A percentile compares a stretch with the other conserved stretches of the same genome.
phyloP scores from a whole-genome alignment of 2,888 invertebrate species.

The Agonopterix subpropinquella region DNA sequence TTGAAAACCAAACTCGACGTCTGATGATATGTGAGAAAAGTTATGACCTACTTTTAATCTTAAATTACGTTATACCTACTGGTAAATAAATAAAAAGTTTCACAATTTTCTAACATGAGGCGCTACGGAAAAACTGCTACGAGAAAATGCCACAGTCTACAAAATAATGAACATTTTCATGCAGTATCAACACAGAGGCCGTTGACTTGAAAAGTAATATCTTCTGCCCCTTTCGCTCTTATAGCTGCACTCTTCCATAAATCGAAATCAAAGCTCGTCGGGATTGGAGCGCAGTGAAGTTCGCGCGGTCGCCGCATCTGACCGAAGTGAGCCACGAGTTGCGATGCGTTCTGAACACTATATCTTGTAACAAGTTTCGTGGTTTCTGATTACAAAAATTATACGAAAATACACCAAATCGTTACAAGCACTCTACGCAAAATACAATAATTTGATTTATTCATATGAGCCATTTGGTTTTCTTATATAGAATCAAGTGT shows the following conservation, averaged over 20 bases:
- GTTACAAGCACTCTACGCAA: too few species aligned
- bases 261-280: constrained; percentile 76
- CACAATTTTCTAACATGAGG: constrained; percentile 1
- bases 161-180: constrained; percentile 42
- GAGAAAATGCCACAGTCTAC: constrained; percentile 50
- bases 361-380: too few species aligned
- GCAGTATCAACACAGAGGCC: constrained; percentile 65
- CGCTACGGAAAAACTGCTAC: background rate
- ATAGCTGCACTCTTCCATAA: constrained; percentile 67
- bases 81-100: constrained; percentile 5
- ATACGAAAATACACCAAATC: too few species aligned
- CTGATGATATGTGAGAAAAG: too few species aligned
- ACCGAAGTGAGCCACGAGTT: constrained; percentile 46
- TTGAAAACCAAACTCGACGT: too few species aligned
- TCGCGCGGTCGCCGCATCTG: constrained; percentile 29
- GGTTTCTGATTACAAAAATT: too few species aligned
- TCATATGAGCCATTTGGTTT: too few species aligned
- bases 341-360: constrained; percentile 35
- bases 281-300: constrained; percentile 61
- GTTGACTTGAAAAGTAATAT: constrained; percentile 65
- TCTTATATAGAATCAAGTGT: too few species aligned
- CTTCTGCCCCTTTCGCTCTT: constrained; percentile 45
- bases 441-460: too few species aligned
- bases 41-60: too few species aligned
- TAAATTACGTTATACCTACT: too few species aligned